Evolutionary conservation across 2,113 vertebrate species (phyloP), one percentile per base, ranked within the genome.

Genomic region (Enhydra lutris): DNA sequence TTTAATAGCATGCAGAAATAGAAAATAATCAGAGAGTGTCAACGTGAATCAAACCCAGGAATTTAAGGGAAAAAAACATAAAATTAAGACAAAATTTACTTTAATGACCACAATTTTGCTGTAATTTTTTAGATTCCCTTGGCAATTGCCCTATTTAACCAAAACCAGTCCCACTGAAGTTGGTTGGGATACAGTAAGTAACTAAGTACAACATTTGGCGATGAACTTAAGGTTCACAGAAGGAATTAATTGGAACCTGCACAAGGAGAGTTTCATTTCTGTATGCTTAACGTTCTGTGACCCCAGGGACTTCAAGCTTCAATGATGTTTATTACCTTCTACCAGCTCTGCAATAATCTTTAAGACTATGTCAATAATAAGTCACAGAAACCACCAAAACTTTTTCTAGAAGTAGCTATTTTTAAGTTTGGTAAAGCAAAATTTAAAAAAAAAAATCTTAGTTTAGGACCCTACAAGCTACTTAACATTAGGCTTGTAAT

Each of bases 81-180:
- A 86, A 95, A 94, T 97, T 95, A 95, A 95, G 74, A 94, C 74
- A 87, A 97, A 97, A 94, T 95, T 95, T 96, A 97, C 89, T 90
- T 96, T 91, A 96, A 86, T 94, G 80, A 89, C 80, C 55, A 96
- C 67, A 81, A 96, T 96, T 98, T 97, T 76, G 89, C 61, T 85
- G 88, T 29, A 92, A 36, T 95, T 87, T 93, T 95, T 88, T 14
- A 65, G 84, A 91, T 88, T 85, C 74, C 78, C 59, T 91, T 34
- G 42, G 69, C 90, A 95, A 96, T 47, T 88, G 74, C n/a, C 86
- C 79, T 11, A 92, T n/a, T 11, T 92, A 96, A 96, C 73, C 93
- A 94, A 92, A 98, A 87, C 0, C 89, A 67, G 92, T 67, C 65
- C 94, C 5, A 4, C 29, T 84, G 88, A 95, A 89, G 57, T 86